A percentile compares a stretch with the other conserved stretches of the same genome.
These are phyloP conservation scores for Dipodomys ordii DNA, from an alignment of 2,113 vertebrate species.

Conservation along the genomic window DNA sequence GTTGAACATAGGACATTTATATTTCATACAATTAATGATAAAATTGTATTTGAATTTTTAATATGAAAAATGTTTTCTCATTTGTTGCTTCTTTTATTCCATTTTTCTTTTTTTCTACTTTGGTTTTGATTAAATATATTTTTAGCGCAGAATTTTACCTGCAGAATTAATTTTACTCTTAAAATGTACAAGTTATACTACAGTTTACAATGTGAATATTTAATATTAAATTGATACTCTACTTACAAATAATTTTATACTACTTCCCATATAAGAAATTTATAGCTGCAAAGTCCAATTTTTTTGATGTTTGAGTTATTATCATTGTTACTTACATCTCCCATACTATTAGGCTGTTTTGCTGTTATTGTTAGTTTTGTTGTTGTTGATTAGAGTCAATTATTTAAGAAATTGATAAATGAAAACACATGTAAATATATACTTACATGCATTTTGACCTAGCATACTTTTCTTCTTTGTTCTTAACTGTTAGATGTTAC, in stretches of 20 bases:
- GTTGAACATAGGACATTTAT: not conserved
- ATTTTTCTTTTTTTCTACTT: not conserved
- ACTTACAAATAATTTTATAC: not conserved
- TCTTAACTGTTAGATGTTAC: not conserved
- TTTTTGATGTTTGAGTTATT: slow-evolving; percentile 29
- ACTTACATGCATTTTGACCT: not conserved
- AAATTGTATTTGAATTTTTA: not conserved
- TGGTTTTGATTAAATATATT: not conserved
- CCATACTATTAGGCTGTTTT: not conserved
- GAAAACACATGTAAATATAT: not conserved
- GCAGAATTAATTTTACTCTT: not conserved
- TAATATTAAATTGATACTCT: not conserved
- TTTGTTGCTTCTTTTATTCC: not conserved
- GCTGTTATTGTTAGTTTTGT: too few relatives aligned
- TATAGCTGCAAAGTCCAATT: not conserved
- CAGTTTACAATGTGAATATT: not conserved
- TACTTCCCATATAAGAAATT: not conserved
- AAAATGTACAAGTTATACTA: too few relatives aligned
- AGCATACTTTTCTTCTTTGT: not conserved
- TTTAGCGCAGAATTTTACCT: not conserved
- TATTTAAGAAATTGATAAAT: not conserved
- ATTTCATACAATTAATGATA: not conserved
- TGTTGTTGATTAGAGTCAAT: not conserved
- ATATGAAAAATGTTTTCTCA: not conserved
- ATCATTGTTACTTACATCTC: not conserved